phyloP scores from a whole-genome alignment of 2,113 vertebrate species.

The Sinocyclocheilus rhinocerous region DNA sequence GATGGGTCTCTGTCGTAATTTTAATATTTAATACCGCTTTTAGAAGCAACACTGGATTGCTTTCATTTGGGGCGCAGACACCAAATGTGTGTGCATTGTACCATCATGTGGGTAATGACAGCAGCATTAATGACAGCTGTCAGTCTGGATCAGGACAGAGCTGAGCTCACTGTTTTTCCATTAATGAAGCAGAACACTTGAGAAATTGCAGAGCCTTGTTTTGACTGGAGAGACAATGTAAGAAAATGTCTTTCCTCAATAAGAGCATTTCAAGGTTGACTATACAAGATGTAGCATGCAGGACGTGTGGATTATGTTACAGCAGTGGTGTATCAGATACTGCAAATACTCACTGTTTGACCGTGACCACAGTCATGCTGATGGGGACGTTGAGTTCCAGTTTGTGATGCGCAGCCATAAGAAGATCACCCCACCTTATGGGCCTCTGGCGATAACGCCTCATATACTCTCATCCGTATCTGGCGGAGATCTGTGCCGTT shows the following conservation, averaged over 20 bases:
- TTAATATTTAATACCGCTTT: constrained; percentile 79
- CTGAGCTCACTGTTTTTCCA: constrained; percentile 28
- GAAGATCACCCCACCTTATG: constrained; percentile 13
- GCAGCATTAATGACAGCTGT: constrained; percentile 45
- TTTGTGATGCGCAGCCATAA: neutral
- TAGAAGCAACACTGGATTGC: constrained; percentile 65
- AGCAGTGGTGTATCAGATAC: neutral
- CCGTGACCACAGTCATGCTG: constrained; percentile 5
- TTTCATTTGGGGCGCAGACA: constrained; percentile 76
- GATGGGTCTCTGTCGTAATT: constrained; percentile 76
- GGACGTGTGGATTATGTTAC: neutral
- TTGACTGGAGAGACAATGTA: neutral
- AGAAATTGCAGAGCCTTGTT: neutral
- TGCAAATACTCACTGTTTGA: constrained; percentile 7
- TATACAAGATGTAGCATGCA: neutral
- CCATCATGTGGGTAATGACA: constrained; percentile 42
- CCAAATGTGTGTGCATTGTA: constrained; percentile 75
- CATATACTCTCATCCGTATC: constrained; percentile 24
- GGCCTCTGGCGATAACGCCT: constrained; percentile 19
- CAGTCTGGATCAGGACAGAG: constrained; percentile 6
- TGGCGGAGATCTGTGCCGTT: constrained; percentile 34
- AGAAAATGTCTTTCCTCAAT: neutral
- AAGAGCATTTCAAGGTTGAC: constrained; percentile 21
- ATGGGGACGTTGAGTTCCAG: constrained; percentile 1
- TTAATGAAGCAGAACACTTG: constrained; percentile 29